phyloP scores from a whole-genome alignment of 2,113 vertebrate species.

The Ictalurus furcatus region DNA sequence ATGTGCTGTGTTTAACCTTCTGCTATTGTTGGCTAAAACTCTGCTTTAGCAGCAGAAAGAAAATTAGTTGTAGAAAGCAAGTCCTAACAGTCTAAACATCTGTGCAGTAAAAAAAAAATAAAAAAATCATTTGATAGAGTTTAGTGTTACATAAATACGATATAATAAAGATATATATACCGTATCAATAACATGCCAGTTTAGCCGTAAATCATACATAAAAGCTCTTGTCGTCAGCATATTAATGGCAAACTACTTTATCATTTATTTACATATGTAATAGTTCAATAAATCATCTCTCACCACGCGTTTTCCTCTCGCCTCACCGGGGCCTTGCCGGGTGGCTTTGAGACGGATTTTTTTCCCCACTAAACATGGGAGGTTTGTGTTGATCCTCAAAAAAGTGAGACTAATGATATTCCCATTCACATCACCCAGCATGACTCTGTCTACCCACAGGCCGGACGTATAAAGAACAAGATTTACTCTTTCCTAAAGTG shows the following conservation, averaged over 20 bases:
- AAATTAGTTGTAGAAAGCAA: constrained; percentile 29
- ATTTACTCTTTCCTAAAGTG: constrained; percentile 42
- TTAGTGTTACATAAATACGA: constrained; percentile 16
- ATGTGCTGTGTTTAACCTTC: constrained; percentile 1
- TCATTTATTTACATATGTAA: constrained; percentile 13
- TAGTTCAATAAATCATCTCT: constrained; percentile 10
- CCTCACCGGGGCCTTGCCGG: not conserved
- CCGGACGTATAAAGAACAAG: constrained; percentile 43
- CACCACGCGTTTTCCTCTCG: not conserved
- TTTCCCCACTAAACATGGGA: constrained; percentile 31
- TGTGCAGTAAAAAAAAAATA: not conserved
- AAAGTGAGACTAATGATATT: constrained; percentile 44
- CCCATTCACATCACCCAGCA: constrained; percentile 40
- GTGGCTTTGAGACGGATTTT: constrained; percentile 24
- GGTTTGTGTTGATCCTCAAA: constrained; percentile 17
- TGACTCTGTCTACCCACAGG: constrained; percentile 26
- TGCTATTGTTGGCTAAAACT: constrained; percentile 32
- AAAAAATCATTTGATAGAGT: not conserved
- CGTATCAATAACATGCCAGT: constrained; percentile 1
- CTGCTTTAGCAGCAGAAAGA: constrained; percentile 21
- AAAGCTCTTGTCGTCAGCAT: not conserved
- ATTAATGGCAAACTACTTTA: not conserved
- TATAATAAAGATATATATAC: not conserved
- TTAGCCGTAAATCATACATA: not conserved
- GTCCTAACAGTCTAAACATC: constrained; percentile 30